phyloP scores from a whole-genome alignment of 2,113 vertebrate species.

The Alligator sinensis region DNA sequence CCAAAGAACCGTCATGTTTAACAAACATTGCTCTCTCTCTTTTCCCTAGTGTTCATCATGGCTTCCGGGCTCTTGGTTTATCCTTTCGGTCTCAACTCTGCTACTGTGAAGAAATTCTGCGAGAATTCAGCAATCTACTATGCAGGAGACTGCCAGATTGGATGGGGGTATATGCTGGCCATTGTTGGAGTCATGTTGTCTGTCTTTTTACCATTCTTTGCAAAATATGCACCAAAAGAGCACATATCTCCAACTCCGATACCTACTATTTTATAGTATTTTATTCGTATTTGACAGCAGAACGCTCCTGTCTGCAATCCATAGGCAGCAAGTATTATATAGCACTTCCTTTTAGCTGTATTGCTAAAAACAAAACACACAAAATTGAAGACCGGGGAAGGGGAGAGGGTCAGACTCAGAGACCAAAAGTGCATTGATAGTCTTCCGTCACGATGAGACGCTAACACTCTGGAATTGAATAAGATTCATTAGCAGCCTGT shows the following conservation, averaged over 20 bases:
- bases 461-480: constrained; percentile 49
- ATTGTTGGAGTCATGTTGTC: constrained; percentile 95
- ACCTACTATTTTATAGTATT: constrained; percentile 92
- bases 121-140: constrained; percentile 91
- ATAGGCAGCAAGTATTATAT: constrained; percentile 57
- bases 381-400: background rate
- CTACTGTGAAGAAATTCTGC: constrained; percentile 89
- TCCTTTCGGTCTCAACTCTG: constrained; percentile 91
- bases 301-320: constrained; percentile 50
- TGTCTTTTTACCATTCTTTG: constrained; percentile 94
- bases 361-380: constrained; percentile 56
- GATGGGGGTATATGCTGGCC: constrained; percentile 95
- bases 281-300: constrained; percentile 47
- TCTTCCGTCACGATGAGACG: constrained; percentile 80
- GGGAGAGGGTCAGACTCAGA: constrained; percentile 62
- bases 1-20: background rate
- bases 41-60: constrained; percentile 91
- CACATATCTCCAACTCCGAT: constrained; percentile 90
- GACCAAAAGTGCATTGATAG: constrained; percentile 74
- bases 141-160: constrained; percentile 92
- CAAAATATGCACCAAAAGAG: constrained; percentile 96
- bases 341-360: constrained; percentile 69
- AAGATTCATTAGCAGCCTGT: constrained; percentile 31
- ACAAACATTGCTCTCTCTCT: constrained; percentile 18
- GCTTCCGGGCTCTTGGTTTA: constrained; percentile 92